Conservation (phyloP, 2,113 vertebrate genomes). For the Gasterosteus aculeatus region DNA sequence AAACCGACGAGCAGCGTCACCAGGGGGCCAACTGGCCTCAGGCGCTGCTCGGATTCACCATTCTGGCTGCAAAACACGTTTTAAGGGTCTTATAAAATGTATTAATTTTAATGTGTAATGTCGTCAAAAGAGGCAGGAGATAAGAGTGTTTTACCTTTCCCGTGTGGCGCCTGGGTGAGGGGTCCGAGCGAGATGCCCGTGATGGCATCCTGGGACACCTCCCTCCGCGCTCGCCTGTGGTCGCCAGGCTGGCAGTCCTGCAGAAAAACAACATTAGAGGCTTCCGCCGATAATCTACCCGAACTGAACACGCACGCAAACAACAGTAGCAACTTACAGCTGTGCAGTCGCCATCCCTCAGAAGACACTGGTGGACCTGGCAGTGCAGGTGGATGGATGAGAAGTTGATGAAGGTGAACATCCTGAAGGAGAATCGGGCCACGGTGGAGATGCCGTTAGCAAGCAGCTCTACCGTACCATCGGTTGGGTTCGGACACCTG, state of each 20-base stretch:
- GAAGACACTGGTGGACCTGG: slow-evolving; percentile 70
- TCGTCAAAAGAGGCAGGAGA: not conserved
- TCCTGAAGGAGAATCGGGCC: slow-evolving; percentile 75
- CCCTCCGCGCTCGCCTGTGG: slow-evolving; percentile 26
- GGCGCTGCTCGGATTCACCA: not conserved
- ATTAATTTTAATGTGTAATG: not conserved
- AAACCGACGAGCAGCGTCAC: slow-evolving; percentile 28
- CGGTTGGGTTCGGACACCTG: slow-evolving; percentile 74
- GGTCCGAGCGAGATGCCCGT: slow-evolving; percentile 65
- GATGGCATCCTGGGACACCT: slow-evolving; percentile 35
- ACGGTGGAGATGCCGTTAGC: slow-evolving; percentile 70
- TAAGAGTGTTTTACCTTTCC: not conserved
- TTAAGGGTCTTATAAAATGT: not conserved
- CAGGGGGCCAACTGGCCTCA: not conserved
- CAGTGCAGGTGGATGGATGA: slow-evolving; percentile 76
- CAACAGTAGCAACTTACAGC: slow-evolving; percentile 54
- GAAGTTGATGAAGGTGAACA: slow-evolving; percentile 67
- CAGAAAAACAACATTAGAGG: slow-evolving; percentile 14
- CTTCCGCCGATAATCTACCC: not conserved
- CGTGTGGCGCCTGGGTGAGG: not conserved
- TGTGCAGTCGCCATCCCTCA: slow-evolving; percentile 50
- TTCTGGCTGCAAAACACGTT: slow-evolving; percentile 9
- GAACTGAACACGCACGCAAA: not conserved
- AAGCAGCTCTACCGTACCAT: slow-evolving; percentile 66
- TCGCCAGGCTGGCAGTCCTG: slow-evolving; percentile 62